phyloP scores from a whole-genome alignment of 2,113 vertebrate genomes.

The Podarcis raffonei region DNA sequence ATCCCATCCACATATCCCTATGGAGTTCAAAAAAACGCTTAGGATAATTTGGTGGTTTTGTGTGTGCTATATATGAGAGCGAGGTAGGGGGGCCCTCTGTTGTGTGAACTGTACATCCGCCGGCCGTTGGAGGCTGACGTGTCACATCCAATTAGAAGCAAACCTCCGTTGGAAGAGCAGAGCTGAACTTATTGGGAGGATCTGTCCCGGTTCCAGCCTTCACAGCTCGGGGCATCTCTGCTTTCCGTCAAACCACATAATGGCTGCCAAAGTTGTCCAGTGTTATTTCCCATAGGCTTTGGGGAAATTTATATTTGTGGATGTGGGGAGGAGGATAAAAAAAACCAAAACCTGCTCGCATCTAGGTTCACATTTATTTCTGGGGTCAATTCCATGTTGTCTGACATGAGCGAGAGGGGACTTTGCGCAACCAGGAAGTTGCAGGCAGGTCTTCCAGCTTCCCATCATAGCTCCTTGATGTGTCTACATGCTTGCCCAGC shows the following conservation, averaged over 20 bases:
- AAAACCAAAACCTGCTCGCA: background rate
- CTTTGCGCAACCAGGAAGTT: background rate
- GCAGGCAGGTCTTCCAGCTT: background rate
- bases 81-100: background rate
- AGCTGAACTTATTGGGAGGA: fast-evolving
- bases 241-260: constrained; percentile 18
- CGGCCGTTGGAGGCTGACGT: background rate
- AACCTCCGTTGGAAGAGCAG: constrained; percentile 5
- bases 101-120: background rate
- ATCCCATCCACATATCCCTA: fast-evolving
- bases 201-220: background rate
- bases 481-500: background rate
- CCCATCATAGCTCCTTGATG: background rate
- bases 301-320: background rate
- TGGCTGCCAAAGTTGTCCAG: background rate
- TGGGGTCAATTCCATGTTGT: background rate
- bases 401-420: background rate
- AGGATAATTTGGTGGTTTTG: background rate
- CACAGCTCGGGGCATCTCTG: constrained; percentile 18
- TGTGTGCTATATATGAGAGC: background rate
- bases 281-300: background rate
- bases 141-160: background rate
- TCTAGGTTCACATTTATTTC: background rate
- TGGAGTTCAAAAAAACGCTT: background rate
- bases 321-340: background rate